Evolutionary conservation across 2,113 vertebrate genomes (phyloP).

Genomic region (Elephantulus edwardii): DNA sequence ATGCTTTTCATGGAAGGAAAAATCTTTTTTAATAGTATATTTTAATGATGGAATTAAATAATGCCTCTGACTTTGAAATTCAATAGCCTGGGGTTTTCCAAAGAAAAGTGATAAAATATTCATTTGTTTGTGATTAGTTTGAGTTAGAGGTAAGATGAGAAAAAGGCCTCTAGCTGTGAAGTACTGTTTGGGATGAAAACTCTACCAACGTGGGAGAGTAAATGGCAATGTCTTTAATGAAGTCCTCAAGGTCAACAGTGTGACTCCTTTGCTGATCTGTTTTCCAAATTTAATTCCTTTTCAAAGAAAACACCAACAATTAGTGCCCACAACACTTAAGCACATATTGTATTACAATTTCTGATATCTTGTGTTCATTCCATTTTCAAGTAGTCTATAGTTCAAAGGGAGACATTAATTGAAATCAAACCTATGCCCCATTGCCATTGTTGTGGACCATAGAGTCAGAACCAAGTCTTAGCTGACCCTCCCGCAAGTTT

Average conservation of each 20-base stretch:
- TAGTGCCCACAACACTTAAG: background rate
- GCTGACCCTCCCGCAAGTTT: too few relatives aligned
- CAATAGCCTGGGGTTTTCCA: slow-evolving; percentile 81
- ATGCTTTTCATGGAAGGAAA: slow-evolving; percentile 45
- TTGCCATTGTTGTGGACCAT: too few relatives aligned
- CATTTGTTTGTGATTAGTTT: slow-evolving; percentile 82
- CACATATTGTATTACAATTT: background rate
- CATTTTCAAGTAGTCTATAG: background rate
- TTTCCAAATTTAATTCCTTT: background rate
- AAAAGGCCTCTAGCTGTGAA: slow-evolving; percentile 64
- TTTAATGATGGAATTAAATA: slow-evolving; percentile 81
- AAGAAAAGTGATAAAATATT: slow-evolving; percentile 84
- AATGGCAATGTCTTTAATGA: background rate
- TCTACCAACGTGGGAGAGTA: background rate
- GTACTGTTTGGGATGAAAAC: slow-evolving; percentile 54
- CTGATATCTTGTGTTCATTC: background rate
- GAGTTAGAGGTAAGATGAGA: slow-evolving; percentile 69
- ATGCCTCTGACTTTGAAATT: slow-evolving; percentile 78
- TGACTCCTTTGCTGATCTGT: background rate
- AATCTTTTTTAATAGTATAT: slow-evolving; percentile 75
- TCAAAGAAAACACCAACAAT: background rate
- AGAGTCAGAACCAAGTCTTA: too few relatives aligned
- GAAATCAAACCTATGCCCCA: background rate
- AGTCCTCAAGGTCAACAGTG: background rate
- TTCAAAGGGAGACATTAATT: slow-evolving; percentile 37